Conservation (phyloP, 92 coral and sea anemone species). For the Zoanthus sansibaricus region DNA sequence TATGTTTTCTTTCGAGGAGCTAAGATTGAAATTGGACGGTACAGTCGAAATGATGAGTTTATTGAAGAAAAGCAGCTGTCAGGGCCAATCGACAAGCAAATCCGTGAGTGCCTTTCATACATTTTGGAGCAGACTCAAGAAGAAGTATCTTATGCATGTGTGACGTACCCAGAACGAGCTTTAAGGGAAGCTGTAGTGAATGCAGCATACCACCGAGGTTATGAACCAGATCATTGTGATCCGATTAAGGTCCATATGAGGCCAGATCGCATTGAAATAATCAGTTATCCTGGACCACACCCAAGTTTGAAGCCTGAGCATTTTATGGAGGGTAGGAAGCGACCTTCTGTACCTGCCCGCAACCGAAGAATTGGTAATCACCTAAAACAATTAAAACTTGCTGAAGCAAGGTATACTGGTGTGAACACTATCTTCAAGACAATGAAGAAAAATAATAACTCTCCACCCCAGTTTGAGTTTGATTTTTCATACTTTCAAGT, state of each 20-base stretch:
- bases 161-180: constrained; percentile 73
- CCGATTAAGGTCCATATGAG: constrained; percentile 74
- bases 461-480: constrained; percentile 69
- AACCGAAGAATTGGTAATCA: constrained; percentile 81
- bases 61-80: constrained; percentile 52
- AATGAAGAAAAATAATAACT: constrained; percentile 73
- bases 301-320: constrained; percentile 65
- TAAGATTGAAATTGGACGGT: constrained; percentile 75
- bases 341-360: constrained; percentile 78
- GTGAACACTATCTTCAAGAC: constrained; percentile 74
- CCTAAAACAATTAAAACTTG: constrained; percentile 71
- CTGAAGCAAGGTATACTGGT: constrained; percentile 83
- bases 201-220: constrained; percentile 83
- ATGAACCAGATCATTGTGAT: constrained; percentile 64
- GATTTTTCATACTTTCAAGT: constrained; percentile 62
- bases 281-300: constrained; percentile 83
- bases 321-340: constrained; percentile 63
- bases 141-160: constrained; percentile 65
- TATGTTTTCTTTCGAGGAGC: constrained; percentile 70
- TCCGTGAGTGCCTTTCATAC: constrained; percentile 57
- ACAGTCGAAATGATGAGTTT: constrained; percentile 67
- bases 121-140: constrained; percentile 66
- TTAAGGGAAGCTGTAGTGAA: constrained; percentile 83
- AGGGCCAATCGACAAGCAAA: constrained; percentile 72
- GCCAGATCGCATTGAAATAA: constrained; percentile 74